A percentile compares a stretch with the other conserved stretches of the same genome.
phyloP scores from a whole-genome alignment of 2,797 vertebrate genomes.

The Fratercula arctica region DNA sequence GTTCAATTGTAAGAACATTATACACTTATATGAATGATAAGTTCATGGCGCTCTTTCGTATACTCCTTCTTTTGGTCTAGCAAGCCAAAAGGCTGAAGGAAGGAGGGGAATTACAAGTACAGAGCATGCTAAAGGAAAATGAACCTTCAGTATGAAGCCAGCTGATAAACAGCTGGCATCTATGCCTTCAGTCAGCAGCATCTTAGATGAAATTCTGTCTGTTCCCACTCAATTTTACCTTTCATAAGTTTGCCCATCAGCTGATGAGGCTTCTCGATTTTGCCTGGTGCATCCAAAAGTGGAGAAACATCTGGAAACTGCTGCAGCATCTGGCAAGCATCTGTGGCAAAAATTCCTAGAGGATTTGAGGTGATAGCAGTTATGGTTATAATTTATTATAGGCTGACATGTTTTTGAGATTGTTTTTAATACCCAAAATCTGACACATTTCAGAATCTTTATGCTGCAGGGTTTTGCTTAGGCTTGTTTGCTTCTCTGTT shows the following conservation, averaged over 20 bases:
- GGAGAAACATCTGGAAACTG: background rate
- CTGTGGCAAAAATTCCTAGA: constrained; percentile 29
- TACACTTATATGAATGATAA: background rate
- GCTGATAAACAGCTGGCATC: background rate
- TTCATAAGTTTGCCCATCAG: background rate
- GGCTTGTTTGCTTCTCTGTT: background rate
- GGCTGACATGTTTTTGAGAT: background rate
- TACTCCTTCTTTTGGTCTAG: background rate
- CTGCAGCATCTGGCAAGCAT: constrained; percentile 40
- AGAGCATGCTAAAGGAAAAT: background rate
- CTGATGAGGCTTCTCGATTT: background rate
- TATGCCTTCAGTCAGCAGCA: background rate
- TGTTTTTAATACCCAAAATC: background rate
- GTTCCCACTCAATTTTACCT: background rate
- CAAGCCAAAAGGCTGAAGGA: background rate
- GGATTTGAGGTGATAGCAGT: background rate
- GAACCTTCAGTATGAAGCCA: background rate
- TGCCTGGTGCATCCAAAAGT: background rate
- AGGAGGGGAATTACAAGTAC: background rate
- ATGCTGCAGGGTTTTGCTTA: background rate
- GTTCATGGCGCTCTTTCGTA: background rate
- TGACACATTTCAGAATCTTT: background rate
- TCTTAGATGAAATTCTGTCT: background rate
- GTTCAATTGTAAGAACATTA: background rate
- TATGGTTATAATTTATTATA: constrained; percentile 12